These are phyloP conservation scores for Phaenicophaeus curvirostris DNA, from an alignment of 2,797 vertebrate species.

Conservation along the genomic window DNA sequence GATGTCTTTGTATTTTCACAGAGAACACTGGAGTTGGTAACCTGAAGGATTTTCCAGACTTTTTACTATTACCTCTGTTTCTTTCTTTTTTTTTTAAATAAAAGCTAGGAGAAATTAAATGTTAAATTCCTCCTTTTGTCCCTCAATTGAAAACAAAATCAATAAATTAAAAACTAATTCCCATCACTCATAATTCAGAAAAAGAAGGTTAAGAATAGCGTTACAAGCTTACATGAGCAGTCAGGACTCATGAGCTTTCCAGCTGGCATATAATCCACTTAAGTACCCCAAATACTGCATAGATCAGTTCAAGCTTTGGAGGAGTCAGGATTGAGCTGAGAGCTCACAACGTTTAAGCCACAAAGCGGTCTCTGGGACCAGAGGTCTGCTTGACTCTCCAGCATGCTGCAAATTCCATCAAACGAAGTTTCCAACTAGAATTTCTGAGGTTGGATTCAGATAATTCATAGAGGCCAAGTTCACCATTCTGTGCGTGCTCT, in stretches of 20 bases:
- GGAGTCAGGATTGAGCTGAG: slow-evolving; percentile 18
- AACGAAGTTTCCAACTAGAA: background rate
- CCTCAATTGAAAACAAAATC: background rate
- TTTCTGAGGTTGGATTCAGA: background rate
- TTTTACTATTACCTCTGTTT: background rate
- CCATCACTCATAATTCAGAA: background rate
- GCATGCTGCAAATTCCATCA: background rate
- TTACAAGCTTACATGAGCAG: slow-evolving; percentile 22
- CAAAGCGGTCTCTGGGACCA: slow-evolving; percentile 11
- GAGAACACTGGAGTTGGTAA: background rate
- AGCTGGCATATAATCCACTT: slow-evolving; percentile 48
- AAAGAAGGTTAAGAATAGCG: background rate
- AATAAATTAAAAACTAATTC: background rate
- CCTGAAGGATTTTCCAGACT: background rate
- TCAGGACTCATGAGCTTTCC: background rate
- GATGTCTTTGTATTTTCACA: background rate
- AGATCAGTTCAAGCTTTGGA: background rate
- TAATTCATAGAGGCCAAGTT: background rate
- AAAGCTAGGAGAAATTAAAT: background rate
- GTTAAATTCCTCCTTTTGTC: background rate
- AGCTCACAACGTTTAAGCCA: slow-evolving; percentile 47
- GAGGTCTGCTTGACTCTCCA: slow-evolving; percentile 8
- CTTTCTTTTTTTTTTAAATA: background rate
- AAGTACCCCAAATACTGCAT: slow-evolving; percentile 18
- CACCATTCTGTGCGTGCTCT: background rate